A percentile compares a stretch with the other conserved stretches of the same genome.
These are phyloP conservation scores for Dasysyrphus albostriatus DNA, from an alignment of 2,888 invertebrate species.

Conservation along the genomic window DNA sequence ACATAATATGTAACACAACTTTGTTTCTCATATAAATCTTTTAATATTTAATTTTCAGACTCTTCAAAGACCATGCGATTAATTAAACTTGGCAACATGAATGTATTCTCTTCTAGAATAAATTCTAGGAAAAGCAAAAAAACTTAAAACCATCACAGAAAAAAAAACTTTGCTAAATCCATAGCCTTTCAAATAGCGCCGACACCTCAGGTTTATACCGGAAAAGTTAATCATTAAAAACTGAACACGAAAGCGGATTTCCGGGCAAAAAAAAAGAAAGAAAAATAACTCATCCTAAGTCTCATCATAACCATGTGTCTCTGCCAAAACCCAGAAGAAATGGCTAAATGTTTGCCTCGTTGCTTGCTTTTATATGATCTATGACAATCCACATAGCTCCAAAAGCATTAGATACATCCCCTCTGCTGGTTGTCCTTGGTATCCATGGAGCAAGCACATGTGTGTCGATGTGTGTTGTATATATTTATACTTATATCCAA, in stretches of 20 bases:
- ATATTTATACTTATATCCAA: constrained; percentile 40
- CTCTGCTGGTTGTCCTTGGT: constrained; percentile 2
- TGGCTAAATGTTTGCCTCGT: constrained; percentile 49
- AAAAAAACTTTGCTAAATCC: constrained; percentile 4
- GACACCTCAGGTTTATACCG: constrained; percentile 13
- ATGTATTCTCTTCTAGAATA: too few relatives aligned
- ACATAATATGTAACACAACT: too few relatives aligned
- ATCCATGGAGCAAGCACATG: neutral
- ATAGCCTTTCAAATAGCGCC: neutral
- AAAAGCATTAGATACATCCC: constrained; percentile 34
- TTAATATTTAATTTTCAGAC: too few relatives aligned
- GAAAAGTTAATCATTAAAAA: constrained; percentile 43
- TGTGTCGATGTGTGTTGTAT: constrained; percentile 23
- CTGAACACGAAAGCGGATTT: constrained; percentile 36
- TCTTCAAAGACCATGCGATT: too few relatives aligned
- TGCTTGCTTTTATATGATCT: constrained; percentile 57
- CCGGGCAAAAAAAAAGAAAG: neutral
- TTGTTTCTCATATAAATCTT: too few relatives aligned
- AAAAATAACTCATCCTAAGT: neutral
- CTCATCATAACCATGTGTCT: constrained; percentile 39
- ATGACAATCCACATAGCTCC: constrained; percentile 31
- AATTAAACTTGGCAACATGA: too few relatives aligned
- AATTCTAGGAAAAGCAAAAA: too few relatives aligned
- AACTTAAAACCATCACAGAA: too few relatives aligned
- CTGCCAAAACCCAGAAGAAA: constrained; percentile 26